Evolutionary conservation across 1,140 invertebrate genomes (phyloP), one percentile per base, ranked within the genome.

Genomic region (Drosophila sulfurigaster): DNA sequence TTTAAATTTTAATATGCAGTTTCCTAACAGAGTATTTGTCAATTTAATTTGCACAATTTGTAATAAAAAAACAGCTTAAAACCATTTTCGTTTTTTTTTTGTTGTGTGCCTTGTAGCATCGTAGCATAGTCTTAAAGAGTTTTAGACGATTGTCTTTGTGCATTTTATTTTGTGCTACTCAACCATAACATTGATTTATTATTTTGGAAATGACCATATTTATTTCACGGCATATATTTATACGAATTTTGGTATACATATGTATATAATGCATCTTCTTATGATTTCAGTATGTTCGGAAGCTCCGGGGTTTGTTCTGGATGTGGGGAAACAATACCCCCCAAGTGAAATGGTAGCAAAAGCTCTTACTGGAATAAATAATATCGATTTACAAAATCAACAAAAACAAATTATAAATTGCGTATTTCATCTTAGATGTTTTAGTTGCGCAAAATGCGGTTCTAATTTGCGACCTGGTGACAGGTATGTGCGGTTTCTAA

Each of bases 341-440:
- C 96, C 97, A 75, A 97, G 95, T 93, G 97, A 99, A 93, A 95
- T 98, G 92, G 97, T 99, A 82, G 98, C 98, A 96, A 94, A 96
- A 93, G 95, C 96, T 80, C 95, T 87, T 65, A 91, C 87, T 87
- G 88, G 81, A 75, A 81, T 79, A 76, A 85, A 91, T 91, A 93
- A 82, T 93, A 93, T 76, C 93, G 94, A 92, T 79, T 78, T 88
- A 81, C 89, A 89, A 91, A 87, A 83, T 83, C 86, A 92, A 79
- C 82, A 86, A 83, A 80, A 92, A 79, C 82, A 91, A 91, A 90
- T 91, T 79, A 82, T 90, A 66, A 88, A 91, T 81, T 91, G 86
- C 93, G 97, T 98, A 83, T 98, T 98, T 95, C 97, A 99, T 94
- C 95, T 98, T 93, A 98, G 97, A 94, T 98, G 97, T 94, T 99